A percentile compares a stretch with the other conserved stretches of the same genome.
These are phyloP conservation scores for Agapornis roseicollis DNA, from an alignment of 2,113 vertebrate genomes.

Conservation along the genomic window DNA sequence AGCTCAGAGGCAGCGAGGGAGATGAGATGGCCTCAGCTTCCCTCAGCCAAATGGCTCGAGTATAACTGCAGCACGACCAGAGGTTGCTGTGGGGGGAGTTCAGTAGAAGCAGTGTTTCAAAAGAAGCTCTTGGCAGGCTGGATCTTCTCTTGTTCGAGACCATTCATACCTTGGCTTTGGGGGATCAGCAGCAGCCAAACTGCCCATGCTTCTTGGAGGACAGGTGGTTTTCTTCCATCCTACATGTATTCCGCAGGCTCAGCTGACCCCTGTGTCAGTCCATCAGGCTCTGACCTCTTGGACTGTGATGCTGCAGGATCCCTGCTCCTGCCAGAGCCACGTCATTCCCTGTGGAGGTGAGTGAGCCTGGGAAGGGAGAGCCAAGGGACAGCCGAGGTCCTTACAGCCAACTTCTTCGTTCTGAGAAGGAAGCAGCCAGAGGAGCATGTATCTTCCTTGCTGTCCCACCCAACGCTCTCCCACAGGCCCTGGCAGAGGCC, in stretches of 20 bases:
- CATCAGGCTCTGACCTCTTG: neutral
- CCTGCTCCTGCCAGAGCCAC: neutral
- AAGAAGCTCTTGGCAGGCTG: neutral
- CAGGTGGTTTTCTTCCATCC: neutral
- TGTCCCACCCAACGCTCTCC: neutral
- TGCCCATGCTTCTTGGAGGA: neutral
- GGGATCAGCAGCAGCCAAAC: neutral
- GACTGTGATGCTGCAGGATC: neutral
- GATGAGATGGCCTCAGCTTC: neutral
- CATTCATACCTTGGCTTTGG: neutral
- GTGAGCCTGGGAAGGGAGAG: neutral
- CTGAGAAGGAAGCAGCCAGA: neutral
- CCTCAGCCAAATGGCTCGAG: neutral
- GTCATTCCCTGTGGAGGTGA: accelerated
- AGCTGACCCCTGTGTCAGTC: neutral
- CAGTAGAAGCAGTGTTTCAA: neutral
- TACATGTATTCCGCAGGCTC: neutral
- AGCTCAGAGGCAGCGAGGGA: neutral
- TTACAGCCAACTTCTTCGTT: neutral
- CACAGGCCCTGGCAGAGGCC: neutral
- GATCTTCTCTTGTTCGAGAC: neutral
- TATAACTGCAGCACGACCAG: neutral
- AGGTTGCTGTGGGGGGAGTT: neutral
- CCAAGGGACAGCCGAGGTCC: neutral
- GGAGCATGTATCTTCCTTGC: neutral